A percentile compares a stretch with the other conserved stretches of the same genome.
Conservation (phyloP, 2,888 invertebrate genomes). For the Chaetoderma sp. region DNA sequence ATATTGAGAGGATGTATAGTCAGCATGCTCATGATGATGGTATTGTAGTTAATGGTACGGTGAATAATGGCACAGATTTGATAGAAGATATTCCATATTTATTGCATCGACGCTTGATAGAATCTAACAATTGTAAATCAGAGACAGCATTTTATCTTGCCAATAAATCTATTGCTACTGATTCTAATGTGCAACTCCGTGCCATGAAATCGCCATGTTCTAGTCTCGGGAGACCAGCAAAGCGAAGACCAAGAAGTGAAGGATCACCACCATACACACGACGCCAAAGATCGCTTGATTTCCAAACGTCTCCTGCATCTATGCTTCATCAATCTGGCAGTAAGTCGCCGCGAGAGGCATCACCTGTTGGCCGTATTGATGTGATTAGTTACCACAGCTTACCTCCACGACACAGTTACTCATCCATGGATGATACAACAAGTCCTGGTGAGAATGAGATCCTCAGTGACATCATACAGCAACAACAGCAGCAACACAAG, state of each 20-base stretch:
- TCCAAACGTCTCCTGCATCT: slow-evolving; percentile 15
- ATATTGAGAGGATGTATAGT: neutral
- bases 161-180: neutral
- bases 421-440: slow-evolving; percentile 67
- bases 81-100: slow-evolving; percentile 66
- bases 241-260: neutral
- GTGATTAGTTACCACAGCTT: slow-evolving; percentile 56
- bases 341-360: slow-evolving; percentile 44
- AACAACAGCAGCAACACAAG: slow-evolving; percentile 3
- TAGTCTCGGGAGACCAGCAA: neutral
- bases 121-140: slow-evolving; percentile 25
- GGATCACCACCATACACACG: slow-evolving; percentile 32
- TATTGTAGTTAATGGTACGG: neutral
- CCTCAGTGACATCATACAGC: slow-evolving; percentile 39
- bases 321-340: slow-evolving; percentile 14
- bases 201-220: slow-evolving; percentile 24
- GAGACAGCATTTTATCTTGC: slow-evolving; percentile 35
- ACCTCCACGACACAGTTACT: slow-evolving; percentile 64
- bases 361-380: slow-evolving; percentile 53
- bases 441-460: slow-evolving; percentile 61
- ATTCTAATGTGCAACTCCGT: neutral
- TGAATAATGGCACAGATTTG: slow-evolving; percentile 41
- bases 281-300: slow-evolving; percentile 24
- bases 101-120: slow-evolving; percentile 50
- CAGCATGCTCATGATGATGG: neutral